Percentiles rank a stretch among this genome's conserved stretches.
Evolutionary conservation across 2,113 vertebrate species (phyloP).

Genomic region (Elephantulus edwardii): DNA sequence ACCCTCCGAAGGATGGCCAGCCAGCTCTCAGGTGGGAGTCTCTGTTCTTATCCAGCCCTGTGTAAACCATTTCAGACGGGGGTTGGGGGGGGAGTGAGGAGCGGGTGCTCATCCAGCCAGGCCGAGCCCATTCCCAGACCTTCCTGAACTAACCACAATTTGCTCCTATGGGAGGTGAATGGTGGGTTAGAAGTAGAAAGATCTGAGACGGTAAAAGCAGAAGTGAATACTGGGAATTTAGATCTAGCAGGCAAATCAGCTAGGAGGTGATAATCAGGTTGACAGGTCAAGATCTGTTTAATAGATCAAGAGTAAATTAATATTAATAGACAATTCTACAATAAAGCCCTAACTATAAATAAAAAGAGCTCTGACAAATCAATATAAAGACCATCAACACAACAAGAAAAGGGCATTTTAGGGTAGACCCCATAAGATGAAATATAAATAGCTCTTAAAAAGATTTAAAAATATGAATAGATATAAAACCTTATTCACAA

Average conservation of each 20-base stretch:
- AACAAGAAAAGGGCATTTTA: neutral
- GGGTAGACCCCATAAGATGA: neutral
- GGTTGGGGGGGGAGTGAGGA: neutral
- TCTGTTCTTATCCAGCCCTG: neutral
- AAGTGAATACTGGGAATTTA: neutral
- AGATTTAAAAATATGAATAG: too few relatives aligned
- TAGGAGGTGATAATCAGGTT: neutral
- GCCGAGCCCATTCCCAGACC: neutral
- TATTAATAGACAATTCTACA: neutral
- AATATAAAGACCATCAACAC: neutral
- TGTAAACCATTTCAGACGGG: neutral
- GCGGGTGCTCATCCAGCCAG: neutral
- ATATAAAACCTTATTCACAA: too few relatives aligned
- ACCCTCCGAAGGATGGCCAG: slow-evolving; percentile 94
- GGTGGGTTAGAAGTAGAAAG: neutral
- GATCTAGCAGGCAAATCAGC: neutral
- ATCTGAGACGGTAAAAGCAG: neutral
- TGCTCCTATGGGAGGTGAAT: neutral
- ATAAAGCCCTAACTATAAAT: neutral
- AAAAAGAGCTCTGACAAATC: neutral
- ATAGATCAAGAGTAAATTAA: neutral
- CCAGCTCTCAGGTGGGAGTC: slow-evolving; percentile 87
- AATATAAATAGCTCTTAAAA: neutral
- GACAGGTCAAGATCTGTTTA: neutral
- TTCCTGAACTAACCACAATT: neutral